Evolutionary conservation across 2,797 vertebrate species (phyloP).

Genomic region (Gobio occitaniae): DNA sequence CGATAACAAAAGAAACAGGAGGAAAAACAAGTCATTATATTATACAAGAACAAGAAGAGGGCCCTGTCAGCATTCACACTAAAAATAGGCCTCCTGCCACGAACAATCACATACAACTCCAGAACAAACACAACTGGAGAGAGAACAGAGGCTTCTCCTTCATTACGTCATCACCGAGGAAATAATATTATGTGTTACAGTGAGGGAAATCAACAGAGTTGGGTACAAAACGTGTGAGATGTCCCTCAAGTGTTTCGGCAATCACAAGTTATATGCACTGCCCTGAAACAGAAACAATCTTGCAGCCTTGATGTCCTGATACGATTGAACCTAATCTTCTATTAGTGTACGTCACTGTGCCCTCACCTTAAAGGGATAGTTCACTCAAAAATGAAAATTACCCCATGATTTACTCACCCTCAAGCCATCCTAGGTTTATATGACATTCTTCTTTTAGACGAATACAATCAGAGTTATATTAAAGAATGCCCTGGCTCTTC

Average conservation of each 20-base stretch:
- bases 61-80: background rate
- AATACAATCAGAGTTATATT: no score
- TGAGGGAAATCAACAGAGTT: constrained; percentile 23
- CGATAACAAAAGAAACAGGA: background rate
- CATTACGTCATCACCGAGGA: background rate
- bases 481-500: no score
- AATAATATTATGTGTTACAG: constrained; percentile 20
- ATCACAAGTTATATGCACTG: background rate
- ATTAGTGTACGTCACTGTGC: background rate
- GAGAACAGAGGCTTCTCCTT: constrained; percentile 20
- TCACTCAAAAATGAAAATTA: no score
- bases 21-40: constrained; percentile 48
- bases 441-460: no score
- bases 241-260: background rate
- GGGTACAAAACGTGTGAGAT: constrained; percentile 37
- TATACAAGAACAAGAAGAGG: constrained; percentile 27
- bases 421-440: no score
- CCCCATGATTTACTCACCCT: no score
- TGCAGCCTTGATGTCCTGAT: background rate
- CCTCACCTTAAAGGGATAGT: background rate
- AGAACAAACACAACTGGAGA: constrained; percentile 35
- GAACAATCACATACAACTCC: constrained; percentile 33
- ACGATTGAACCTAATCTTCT: constrained; percentile 3
- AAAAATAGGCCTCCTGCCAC: constrained; percentile 53
- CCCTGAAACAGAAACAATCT: constrained; percentile 14